Conservation (phyloP, 2,113 vertebrate genomes). For the Elephantulus edwardii region DNA sequence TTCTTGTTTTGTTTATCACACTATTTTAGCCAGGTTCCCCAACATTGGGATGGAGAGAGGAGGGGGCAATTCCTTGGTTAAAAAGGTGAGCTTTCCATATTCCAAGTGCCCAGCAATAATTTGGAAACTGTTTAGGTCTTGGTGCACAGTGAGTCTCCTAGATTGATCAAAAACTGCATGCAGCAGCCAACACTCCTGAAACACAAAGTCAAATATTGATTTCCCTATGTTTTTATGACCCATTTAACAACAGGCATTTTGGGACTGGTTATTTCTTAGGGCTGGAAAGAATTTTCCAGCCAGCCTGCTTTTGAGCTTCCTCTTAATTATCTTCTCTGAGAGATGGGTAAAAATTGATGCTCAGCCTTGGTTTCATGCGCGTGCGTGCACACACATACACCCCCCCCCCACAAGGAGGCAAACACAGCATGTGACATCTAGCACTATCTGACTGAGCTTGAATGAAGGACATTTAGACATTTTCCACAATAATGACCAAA, state of each 20-base stretch:
- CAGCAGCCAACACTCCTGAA: slow-evolving; percentile 65
- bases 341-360: slow-evolving; percentile 51
- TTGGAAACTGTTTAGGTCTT: slow-evolving; percentile 45
- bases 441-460: slow-evolving; percentile 62
- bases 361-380: slow-evolving; percentile 36
- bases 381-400: neutral
- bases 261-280: slow-evolving; percentile 51
- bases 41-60: neutral
- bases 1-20: slow-evolving; percentile 66
- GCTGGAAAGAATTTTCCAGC: slow-evolving; percentile 66
- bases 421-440: neutral
- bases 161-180: slow-evolving; percentile 57
- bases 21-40: slow-evolving; percentile 25
- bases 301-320: slow-evolving; percentile 44
- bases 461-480: slow-evolving; percentile 64
- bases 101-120: slow-evolving; percentile 42
- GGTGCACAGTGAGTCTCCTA: neutral
- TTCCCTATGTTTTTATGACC: slow-evolving; percentile 70
- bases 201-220: slow-evolving; percentile 62
- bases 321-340: slow-evolving; percentile 69
- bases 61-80: neutral
- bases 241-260: slow-evolving; percentile 76
- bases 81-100: slow-evolving; percentile 27
- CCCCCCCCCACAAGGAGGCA: neutral
- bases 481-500: slow-evolving; percentile 49